Base-by-base conservation (phyloP, 2,113 vertebrate species). In the Gyps fulvus region DNA sequence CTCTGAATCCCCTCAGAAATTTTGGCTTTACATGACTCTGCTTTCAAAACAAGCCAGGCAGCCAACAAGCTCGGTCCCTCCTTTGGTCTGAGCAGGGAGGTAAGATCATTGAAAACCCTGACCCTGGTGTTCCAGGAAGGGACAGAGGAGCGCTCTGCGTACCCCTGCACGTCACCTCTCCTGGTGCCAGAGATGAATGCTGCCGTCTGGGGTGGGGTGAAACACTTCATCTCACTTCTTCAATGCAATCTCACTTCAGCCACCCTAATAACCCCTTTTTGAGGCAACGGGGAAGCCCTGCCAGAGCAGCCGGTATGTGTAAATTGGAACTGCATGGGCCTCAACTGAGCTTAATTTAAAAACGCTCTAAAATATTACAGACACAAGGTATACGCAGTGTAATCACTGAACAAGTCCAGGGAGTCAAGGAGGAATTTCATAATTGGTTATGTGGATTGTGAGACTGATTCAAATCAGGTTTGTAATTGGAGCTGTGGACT, bases 111-210 rank as follows among this genome's bases (percentile, higher is more conserved):
- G 38, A 22, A n/a, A 47, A 66, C 16, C 7, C 21, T 47, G 58
- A 20, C n/a, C 20, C 52, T 42, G 4, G 6, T 19, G 52, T 49
- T 38, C 54, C 59, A 26, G 22, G 42, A 25, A 59, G 58, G 38
- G 38, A 12, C 7, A 34, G 47, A 67, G n/a, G 21, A 59, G 63
- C 1, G 0, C 59, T 74, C 65, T 27, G 45, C 0, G 0, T 34
- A 2, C 18, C 38, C 3, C 13, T 3, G 36, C 65, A 16, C 29
- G 1, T 71, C 65, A 15, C 19, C 47, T 62, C 81, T 71, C 42
- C 21, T 3, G 49, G 32, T 82, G 29, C 5, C 4, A 40, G 63
- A 69, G 78, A 7, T 5, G 52, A 95, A 61, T 4, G 38, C 95
- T 45, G 87, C 45, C 26, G 66, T 21, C 45, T 0, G 0, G 42